These are phyloP conservation scores for Pissodes strobi DNA, from an alignment of 1,140 invertebrate species.

Conservation along the genomic window DNA sequence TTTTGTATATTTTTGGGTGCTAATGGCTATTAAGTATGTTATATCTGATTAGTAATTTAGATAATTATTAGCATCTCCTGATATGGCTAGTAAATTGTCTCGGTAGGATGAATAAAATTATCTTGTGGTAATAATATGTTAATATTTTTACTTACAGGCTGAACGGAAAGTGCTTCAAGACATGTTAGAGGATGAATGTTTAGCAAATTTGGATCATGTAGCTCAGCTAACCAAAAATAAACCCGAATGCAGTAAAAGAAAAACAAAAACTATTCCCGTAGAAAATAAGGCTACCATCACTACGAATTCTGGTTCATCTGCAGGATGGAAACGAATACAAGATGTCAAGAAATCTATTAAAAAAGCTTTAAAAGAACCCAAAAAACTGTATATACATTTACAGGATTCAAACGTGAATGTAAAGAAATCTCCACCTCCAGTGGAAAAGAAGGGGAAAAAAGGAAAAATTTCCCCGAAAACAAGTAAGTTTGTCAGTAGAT, in stretches of 20 bases:
- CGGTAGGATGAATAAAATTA: too few species aligned
- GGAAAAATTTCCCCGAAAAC: too few species aligned
- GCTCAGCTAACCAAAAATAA: slow-evolving; percentile 5
- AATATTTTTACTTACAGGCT: slow-evolving; percentile 4
- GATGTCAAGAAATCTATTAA: slow-evolving; percentile 34
- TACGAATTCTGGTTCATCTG: background rate
- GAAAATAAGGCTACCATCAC: background rate
- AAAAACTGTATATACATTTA: slow-evolving; percentile 29
- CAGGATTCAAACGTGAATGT: too few species aligned
- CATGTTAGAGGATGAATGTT: slow-evolving; percentile 41
- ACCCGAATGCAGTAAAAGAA: slow-evolving; percentile 7
- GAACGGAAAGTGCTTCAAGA: slow-evolving; percentile 32
- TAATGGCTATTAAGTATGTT: too few species aligned
- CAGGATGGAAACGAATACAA: slow-evolving; percentile 40
- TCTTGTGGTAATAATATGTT: too few species aligned
- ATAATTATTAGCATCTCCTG: too few species aligned
- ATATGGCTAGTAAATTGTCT: too few species aligned
- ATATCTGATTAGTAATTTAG: too few species aligned
- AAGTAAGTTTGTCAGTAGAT: too few species aligned
- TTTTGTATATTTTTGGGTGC: too few species aligned
- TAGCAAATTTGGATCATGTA: slow-evolving; percentile 37
- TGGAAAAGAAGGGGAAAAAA: background rate
- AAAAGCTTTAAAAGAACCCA: slow-evolving; percentile 22
- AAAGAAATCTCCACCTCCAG: too few species aligned
- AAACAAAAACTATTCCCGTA: background rate